A percentile compares a stretch with the other conserved stretches of the same genome.
phyloP scores from a whole-genome alignment of 2,113 vertebrate genomes.

The Pristiophorus japonicus region DNA sequence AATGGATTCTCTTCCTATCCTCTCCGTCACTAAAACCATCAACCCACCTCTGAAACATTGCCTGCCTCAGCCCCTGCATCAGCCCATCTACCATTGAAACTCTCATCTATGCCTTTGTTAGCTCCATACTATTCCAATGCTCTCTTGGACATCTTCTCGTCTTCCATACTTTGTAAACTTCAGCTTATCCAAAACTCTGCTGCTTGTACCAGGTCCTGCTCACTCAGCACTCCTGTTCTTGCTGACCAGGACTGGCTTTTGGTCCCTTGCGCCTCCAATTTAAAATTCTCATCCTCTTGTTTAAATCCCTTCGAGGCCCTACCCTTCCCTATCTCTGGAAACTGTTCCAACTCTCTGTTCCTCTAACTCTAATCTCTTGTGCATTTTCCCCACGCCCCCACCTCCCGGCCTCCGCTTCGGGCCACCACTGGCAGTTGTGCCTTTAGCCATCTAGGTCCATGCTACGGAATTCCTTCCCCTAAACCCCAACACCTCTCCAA shows the following conservation, averaged over 20 bases:
- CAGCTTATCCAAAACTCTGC: neutral
- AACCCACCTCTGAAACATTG: neutral
- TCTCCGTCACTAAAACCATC: neutral
- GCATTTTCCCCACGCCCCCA: neutral
- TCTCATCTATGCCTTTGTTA: neutral
- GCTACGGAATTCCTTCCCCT: neutral
- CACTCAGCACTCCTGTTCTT: neutral
- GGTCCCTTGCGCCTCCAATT: neutral
- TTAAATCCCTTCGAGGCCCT: neutral
- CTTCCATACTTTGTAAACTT: neutral
- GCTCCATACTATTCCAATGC: neutral
- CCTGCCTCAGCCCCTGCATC: neutral
- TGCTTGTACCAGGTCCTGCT: neutral
- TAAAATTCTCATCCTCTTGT: neutral
- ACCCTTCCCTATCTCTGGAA: neutral
- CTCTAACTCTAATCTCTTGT: neutral
- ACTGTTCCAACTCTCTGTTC: neutral
- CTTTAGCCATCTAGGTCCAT: neutral
- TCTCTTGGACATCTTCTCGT: neutral
- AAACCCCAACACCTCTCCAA: neutral
- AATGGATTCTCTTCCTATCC: neutral
- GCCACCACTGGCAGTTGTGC: neutral
- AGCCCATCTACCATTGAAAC: neutral
- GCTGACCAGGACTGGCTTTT: neutral
- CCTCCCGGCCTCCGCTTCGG: no score